A percentile compares a stretch with the other conserved stretches of the same genome.
phyloP scores from a whole-genome alignment of 2,113 vertebrate species.

The Osmerus eperlanus region DNA sequence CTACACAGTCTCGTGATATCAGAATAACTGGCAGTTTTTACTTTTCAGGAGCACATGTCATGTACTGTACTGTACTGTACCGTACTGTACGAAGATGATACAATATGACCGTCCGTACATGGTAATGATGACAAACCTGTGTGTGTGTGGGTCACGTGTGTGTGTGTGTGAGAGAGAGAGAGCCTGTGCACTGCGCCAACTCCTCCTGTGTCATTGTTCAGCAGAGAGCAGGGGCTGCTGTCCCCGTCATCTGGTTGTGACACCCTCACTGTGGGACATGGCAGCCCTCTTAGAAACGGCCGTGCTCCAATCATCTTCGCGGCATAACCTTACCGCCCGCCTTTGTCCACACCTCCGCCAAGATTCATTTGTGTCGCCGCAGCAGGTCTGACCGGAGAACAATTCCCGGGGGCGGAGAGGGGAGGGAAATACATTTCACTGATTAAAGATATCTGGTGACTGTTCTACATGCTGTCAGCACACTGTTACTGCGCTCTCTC shows the following conservation, averaged over 20 bases:
- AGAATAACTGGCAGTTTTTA: not conserved
- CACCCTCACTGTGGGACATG: conserved; percentile 69
- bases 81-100: too few relatives aligned
- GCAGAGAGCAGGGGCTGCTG: conserved; percentile 45
- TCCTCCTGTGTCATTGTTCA: conserved; percentile 50
- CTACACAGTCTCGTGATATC: too few relatives aligned
- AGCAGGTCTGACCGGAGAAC: conserved; percentile 71
- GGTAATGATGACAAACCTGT: not conserved
- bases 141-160: not conserved
- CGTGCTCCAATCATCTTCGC: conserved; percentile 72
- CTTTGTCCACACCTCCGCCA: conserved; percentile 73
- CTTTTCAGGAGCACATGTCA: not conserved
- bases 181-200: conserved; percentile 9
- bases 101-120: not conserved
- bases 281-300: conserved; percentile 75
- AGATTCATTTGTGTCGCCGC: conserved; percentile 74
- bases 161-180: not conserved
- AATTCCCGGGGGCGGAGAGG: conserved; percentile 61
- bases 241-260: conserved; percentile 70
- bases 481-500: conserved; percentile 56
- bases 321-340: conserved; percentile 75
- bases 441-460: conserved; percentile 76
- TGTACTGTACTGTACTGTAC: too few relatives aligned
- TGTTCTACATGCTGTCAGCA: conserved; percentile 68
- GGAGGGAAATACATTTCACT: conserved; percentile 69